Conservation (phyloP, 2,888 invertebrate genomes). For the Pseudeuparius sepicola region DNA sequence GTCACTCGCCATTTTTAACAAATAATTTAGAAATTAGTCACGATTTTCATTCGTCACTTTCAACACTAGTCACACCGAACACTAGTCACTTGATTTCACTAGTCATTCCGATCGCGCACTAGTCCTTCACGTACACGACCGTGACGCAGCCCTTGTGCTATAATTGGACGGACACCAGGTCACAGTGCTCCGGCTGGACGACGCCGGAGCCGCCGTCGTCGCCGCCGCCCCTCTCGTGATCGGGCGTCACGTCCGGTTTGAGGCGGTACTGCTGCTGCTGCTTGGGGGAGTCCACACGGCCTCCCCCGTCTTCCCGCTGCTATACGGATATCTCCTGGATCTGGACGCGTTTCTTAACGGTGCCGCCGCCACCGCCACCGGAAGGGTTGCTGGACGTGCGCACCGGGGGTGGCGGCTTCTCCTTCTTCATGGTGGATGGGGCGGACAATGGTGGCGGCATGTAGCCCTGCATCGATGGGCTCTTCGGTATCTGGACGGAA, state of each 20-base stretch:
- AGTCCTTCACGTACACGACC: no score
- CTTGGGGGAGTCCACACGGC: constrained; percentile 16
- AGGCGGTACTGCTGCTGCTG: constrained; percentile 2
- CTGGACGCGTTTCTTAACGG: constrained; percentile 68
- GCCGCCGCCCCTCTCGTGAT: constrained; percentile 23
- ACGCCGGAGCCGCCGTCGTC: constrained; percentile 13
- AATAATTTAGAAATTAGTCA: no score
- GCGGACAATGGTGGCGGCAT: constrained; percentile 12
- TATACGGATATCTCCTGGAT: constrained; percentile 75
- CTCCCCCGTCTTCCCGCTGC: constrained; percentile 35
- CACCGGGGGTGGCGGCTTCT: constrained; percentile 37
- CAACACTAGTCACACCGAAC: no score
- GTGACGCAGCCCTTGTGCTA: no score
- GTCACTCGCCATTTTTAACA: no score
- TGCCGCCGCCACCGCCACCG: constrained; percentile 36
- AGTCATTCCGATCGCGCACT: no score
- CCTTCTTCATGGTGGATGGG: constrained; percentile 25
- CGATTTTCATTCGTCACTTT: no score
- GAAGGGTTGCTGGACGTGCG: constrained; percentile 38
- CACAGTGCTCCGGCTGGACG: constrained; percentile 31
- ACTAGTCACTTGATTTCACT: no score
- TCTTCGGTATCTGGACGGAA: constrained; percentile 32
- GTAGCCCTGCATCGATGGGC: constrained; percentile 32
- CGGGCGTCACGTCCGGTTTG: constrained; percentile 31
- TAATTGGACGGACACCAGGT: constrained; percentile 37